Evolutionary conservation across 2,888 invertebrate genomes (phyloP), one percentile per base, ranked within the genome.

Genomic region (Rhodophaea formosa): DNA sequence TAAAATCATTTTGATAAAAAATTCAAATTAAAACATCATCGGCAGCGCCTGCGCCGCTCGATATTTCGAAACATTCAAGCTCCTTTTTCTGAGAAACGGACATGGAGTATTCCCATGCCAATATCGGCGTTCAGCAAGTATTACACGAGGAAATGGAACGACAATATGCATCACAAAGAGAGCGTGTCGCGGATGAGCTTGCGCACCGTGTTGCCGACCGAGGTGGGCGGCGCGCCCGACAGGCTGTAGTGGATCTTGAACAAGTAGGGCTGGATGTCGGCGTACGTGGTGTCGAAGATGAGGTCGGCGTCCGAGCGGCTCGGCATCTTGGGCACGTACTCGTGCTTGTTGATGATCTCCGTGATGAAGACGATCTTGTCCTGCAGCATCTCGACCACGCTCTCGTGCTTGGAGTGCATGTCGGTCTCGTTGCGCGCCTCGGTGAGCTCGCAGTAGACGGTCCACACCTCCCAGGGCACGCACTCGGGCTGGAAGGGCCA

Each of bases 381-480:
- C 49, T 97, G 96, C 47, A 99, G 87, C 77, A 96, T 88, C 73
- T 97, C 97, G 29, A 97, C 96, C 14, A 97, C 95, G 82, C 95
- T 95, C 83, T 99, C 98, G 62, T 97, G 93, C 72, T 96, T 96
- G 69, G 95, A 93, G 82, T 96, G 97, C 70, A 97, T 92, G 76
- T 98, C 98, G 77, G 96, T 95, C 79, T 98, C 98, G 80, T 94
- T 96, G 62, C 95, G 95, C 55, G 98, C 92, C 71, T 96, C 95
- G 29, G 97, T 95, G 43, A 99, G 93, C 80, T 98, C 97, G 67
- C 99, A 93, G 71, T 96, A 95, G 7, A 99, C 94, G 39, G 98
- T 98, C 99, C 99, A 99, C 58, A 99, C 97, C 84, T 99, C 99
- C 99, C 99, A 99, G 0, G 99, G 98, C 75, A 97, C 97, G 78